Evolutionary conservation across 2,888 invertebrate species (phyloP).

Genomic region (Hoplodrina ambigua): DNA sequence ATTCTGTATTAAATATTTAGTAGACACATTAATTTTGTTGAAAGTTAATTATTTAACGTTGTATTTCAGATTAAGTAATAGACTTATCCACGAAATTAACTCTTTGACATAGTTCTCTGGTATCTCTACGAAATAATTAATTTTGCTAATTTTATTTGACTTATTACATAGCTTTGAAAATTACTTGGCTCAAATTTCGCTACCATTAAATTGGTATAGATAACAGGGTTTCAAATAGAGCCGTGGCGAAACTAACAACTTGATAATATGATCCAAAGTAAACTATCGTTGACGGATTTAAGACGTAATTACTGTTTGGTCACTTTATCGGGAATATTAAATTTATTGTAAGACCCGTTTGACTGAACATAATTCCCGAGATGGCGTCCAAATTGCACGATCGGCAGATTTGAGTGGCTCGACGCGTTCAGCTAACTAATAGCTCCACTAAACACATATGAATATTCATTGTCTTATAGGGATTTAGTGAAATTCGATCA

Average conservation of each 20-base stretch:
- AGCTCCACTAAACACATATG: slow-evolving; percentile 59
- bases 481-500: slow-evolving; percentile 64
- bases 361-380: slow-evolving; percentile 47
- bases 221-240: slow-evolving; percentile 44
- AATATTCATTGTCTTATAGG: slow-evolving; percentile 69
- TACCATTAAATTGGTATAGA: slow-evolving; percentile 45
- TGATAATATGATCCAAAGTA: slow-evolving; percentile 46
- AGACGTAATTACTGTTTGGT: slow-evolving; percentile 47
- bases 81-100: slow-evolving; percentile 49
- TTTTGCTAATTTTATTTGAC: slow-evolving; percentile 43
- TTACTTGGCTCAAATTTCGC: slow-evolving; percentile 41
- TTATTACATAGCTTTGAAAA: slow-evolving; percentile 44
- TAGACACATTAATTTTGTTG: slow-evolving; percentile 17
- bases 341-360: slow-evolving; percentile 53
- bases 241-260: slow-evolving; percentile 47
- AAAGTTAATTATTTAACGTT: slow-evolving; percentile 43
- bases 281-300: slow-evolving; percentile 48
- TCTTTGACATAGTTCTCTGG: slow-evolving; percentile 47
- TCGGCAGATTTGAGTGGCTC: slow-evolving; percentile 58
- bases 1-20: slow-evolving; percentile 33
- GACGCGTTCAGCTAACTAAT: slow-evolving; percentile 67
- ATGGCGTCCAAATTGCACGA: slow-evolving; percentile 59
- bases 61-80: slow-evolving; percentile 42
- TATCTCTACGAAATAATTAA: slow-evolving; percentile 45
- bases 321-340: slow-evolving; percentile 43